Base-by-base conservation (phyloP, 2,797 vertebrate genomes). In the Bradypodion pumilum region DNA sequence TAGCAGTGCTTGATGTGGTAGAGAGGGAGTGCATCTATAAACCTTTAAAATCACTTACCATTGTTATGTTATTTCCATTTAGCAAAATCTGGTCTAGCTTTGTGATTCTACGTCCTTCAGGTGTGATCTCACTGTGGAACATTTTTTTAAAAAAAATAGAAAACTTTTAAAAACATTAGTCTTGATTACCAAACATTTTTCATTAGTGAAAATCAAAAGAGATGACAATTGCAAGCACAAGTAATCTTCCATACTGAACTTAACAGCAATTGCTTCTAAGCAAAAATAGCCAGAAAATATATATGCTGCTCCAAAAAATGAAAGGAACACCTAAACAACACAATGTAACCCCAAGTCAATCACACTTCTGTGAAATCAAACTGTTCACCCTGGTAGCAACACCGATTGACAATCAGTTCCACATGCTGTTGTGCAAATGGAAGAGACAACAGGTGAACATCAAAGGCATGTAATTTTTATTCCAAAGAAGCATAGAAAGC, bases 41-140 rank as follows among this genome's bases (percentile, higher is more conserved):
- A 7, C 8, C 62, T 70, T 15, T 56, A 19, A 3, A 0, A 73
- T 15, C 3, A 91, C 95, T 88, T 94, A 99, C 98, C 98, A 98
- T 98, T 37, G 98, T 99, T 95, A 98, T 99, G 94, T 99, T 99
- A 86, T 98, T 99, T 91, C 98, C 98, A 69, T 99, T 99, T 75
- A 98, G 96, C 82, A 99, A 95, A 90, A 99, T 98, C 95, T 99
- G 98, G 94, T 98, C 98, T 89, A 99, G 95, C 89, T 99, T 99
- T 84, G 98, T 99, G 90, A 99, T 99, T 91, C 98, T 97, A 91
- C 98, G 96, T 87, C 98, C 98, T 91, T 99, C 98, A 73, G 98
- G 98, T 83, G 97, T 98, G 91, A 99, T 97, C 93, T 99, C 98
- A 96, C 98, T 99, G 87, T 94, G 23, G 0, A 89, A 66, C 7